Conservation (phyloP, 2,888 invertebrate genomes). For the Noctua pronuba region DNA sequence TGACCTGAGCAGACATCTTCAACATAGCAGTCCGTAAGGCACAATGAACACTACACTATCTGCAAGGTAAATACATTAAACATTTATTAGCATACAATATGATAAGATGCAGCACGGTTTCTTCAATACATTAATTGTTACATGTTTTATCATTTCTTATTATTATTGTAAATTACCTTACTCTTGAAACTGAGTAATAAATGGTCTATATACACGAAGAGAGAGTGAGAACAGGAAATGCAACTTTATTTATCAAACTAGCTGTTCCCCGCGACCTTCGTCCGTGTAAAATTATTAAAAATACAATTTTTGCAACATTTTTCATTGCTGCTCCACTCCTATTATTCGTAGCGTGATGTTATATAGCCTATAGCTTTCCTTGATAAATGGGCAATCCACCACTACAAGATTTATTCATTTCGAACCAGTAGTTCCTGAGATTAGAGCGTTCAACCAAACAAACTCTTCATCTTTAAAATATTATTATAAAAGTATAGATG, state of each 20-base stretch:
- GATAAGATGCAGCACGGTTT: constrained; percentile 14
- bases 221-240: not conserved
- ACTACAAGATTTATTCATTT: too few relatives aligned
- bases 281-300: too few relatives aligned
- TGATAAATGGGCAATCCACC: too few relatives aligned
- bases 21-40: constrained; percentile 63
- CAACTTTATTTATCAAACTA: not conserved
- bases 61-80: constrained; percentile 48
- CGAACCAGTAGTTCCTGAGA: too few relatives aligned
- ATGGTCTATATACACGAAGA: rapidly evolving
- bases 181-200: not conserved
- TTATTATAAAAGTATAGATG: too few relatives aligned
- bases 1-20: constrained; percentile 81
- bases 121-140: not conserved
- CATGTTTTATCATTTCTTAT: not conserved
- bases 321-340: too few relatives aligned
- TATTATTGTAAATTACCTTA: not conserved
- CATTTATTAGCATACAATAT: constrained; percentile 26
- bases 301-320: too few relatives aligned
- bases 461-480: too few relatives aligned
- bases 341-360: too few relatives aligned
- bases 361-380: too few relatives aligned
- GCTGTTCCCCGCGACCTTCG: too few relatives aligned
- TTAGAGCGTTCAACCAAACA: too few relatives aligned
- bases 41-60: constrained; percentile 42